Conservation (phyloP, 2,113 vertebrate genomes). For the Progne subis region DNA sequence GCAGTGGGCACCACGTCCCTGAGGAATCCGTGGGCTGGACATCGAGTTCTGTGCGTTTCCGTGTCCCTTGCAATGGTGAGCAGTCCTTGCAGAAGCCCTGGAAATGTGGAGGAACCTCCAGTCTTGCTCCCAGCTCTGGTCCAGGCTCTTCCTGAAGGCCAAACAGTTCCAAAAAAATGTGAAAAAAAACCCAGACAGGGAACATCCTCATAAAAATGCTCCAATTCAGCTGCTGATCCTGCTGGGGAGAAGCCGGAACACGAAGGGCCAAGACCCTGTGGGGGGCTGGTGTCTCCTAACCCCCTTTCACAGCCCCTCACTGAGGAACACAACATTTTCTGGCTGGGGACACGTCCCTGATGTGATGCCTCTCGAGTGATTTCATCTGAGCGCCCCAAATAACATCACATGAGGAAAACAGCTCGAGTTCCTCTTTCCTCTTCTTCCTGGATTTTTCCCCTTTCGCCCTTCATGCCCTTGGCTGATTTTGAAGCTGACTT, state of each 20-base stretch:
- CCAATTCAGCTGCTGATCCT: neutral
- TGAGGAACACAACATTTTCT: neutral
- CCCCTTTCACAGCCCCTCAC: neutral
- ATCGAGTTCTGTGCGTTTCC: neutral
- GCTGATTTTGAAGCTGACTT: neutral
- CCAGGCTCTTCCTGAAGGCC: neutral
- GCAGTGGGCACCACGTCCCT: neutral
- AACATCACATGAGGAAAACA: neutral
- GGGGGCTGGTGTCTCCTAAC: neutral
- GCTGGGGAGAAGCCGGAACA: neutral
- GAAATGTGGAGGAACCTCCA: neutral
- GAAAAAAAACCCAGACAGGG: neutral
- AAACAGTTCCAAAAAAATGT: neutral
- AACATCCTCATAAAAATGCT: neutral
- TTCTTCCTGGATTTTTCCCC: neutral
- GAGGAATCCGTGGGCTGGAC: neutral
- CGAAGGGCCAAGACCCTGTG: neutral
- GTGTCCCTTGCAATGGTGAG: accelerated
- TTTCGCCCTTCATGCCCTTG: neutral
- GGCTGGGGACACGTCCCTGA: neutral
- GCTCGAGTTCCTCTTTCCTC: accelerated
- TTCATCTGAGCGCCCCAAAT: neutral
- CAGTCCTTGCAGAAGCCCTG: neutral
- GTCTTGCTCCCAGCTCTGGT: neutral
- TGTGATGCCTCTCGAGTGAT: accelerated